A percentile compares a stretch with the other conserved stretches of the same genome.
phyloP scores from a whole-genome alignment of 2,797 vertebrate genomes.

The Anabas testudineus region DNA sequence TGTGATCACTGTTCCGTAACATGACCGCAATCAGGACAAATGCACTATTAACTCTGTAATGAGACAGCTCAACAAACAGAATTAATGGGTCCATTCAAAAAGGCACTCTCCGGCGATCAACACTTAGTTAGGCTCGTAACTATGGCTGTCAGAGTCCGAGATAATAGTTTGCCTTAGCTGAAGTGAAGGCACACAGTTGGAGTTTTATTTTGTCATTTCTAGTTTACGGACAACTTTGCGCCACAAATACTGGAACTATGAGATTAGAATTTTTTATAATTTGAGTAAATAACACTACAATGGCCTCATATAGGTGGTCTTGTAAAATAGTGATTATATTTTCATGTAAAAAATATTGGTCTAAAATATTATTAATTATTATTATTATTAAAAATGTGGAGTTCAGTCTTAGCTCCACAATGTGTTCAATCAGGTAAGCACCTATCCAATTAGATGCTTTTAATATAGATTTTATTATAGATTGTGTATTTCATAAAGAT shows the following conservation, averaged over 20 bases:
- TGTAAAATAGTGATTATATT: background rate
- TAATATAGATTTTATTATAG: too few relatives aligned
- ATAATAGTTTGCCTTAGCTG: constrained; percentile 4
- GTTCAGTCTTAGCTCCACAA: too few relatives aligned
- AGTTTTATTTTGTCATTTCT: background rate
- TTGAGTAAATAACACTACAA: background rate
- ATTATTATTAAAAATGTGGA: too few relatives aligned
- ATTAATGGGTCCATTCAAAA: constrained; percentile 74
- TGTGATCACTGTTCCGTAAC: constrained; percentile 72
- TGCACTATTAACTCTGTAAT: constrained; percentile 81
- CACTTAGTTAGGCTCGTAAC: constrained; percentile 64
- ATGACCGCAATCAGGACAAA: constrained; percentile 77
- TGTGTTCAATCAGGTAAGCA: too few relatives aligned
- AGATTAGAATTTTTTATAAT: background rate
- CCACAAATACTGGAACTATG: background rate
- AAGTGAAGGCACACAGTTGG: constrained; percentile 13
- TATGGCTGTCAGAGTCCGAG: constrained; percentile 31
- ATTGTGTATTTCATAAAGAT: too few relatives aligned
- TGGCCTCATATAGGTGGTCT: background rate
- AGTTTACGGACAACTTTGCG: constrained; percentile 16
- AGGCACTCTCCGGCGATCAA: constrained; percentile 60
- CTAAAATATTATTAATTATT: background rate
- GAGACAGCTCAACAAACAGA: constrained; percentile 80
- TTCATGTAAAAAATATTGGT: background rate
- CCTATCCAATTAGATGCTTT: too few relatives aligned